These are phyloP conservation scores for Spilarctia lutea DNA, from an alignment of 2,888 invertebrate genomes.

Conservation along the genomic window DNA sequence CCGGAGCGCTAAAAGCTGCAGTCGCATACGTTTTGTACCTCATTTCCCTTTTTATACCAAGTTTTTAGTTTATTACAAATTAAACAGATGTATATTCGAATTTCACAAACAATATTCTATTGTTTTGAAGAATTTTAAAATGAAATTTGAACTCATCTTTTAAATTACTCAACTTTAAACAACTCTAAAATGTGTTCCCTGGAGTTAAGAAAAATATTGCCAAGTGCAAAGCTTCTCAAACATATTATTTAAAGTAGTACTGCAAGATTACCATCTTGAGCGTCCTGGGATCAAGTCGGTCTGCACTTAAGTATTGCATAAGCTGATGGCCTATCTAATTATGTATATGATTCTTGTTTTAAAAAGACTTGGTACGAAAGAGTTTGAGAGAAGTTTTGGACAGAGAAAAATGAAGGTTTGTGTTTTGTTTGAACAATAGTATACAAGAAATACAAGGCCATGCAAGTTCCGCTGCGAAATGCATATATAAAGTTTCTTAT, in stretches of 20 bases:
- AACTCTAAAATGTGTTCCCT: background rate
- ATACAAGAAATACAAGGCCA: background rate
- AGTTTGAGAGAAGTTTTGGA: background rate
- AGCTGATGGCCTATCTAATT: slow-evolving; percentile 37
- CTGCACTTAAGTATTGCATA: slow-evolving; percentile 31
- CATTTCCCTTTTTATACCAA: background rate
- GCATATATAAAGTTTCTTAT: background rate
- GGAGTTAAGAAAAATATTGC: slow-evolving; percentile 19
- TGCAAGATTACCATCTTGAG: slow-evolving; percentile 28
- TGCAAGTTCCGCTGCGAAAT: background rate
- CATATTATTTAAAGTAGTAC: slow-evolving; percentile 49
- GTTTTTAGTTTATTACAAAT: background rate
- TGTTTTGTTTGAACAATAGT: background rate
- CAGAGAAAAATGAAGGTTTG: background rate
- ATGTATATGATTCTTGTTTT: slow-evolving; percentile 37
- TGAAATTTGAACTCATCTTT: background rate
- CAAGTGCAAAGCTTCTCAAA: slow-evolving; percentile 17
- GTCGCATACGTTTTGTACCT: background rate
- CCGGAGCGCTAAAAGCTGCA: background rate
- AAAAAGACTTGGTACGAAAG: background rate
- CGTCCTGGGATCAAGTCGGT: slow-evolving; percentile 23
- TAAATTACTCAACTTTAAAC: slow-evolving; percentile 4
- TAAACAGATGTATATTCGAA: background rate
- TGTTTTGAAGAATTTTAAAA: background rate
- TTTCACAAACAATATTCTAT: background rate